phyloP scores from a whole-genome alignment of 30 jellyfish, hydroid and myxozoan species.

The Turritopsis rubra region DNA sequence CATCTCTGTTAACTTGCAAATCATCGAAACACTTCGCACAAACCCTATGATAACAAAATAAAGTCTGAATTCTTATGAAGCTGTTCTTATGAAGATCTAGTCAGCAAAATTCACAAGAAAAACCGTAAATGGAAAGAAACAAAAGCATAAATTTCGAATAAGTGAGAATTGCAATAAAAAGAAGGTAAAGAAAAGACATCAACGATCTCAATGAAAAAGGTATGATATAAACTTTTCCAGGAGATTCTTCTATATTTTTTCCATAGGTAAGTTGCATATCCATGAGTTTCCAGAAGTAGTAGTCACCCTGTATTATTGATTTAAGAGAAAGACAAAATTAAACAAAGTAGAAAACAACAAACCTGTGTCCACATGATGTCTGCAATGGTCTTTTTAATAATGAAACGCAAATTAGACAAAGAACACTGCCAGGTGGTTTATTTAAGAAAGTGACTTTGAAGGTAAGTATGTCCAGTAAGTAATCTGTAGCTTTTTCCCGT shows the following conservation, averaged over 20 bases:
- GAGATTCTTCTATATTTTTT: too few species aligned
- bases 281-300: too few species aligned
- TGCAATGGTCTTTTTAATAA: constrained; percentile 47
- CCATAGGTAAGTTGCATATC: too few species aligned
- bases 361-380: constrained; percentile 73
- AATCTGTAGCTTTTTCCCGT: constrained; percentile 24
- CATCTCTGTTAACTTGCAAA: constrained; percentile 23
- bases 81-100: too few species aligned
- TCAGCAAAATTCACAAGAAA: too few species aligned
- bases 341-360: neutral
- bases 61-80: neutral
- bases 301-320: too few species aligned
- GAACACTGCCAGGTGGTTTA: constrained; percentile 10
- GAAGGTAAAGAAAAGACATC: too few species aligned
- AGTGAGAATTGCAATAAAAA: too few species aligned
- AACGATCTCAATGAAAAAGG: too few species aligned
- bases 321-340: neutral
- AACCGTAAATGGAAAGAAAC: too few species aligned
- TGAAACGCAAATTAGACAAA: constrained; percentile 32
- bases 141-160: too few species aligned
- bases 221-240: too few species aligned
- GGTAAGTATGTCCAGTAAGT: neutral
- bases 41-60: constrained; percentile 22
- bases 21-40: constrained; percentile 38
- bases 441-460: neutral